Base-by-base conservation (phyloP, 2,888 invertebrate species). In the Ophioninae sp. region DNA sequence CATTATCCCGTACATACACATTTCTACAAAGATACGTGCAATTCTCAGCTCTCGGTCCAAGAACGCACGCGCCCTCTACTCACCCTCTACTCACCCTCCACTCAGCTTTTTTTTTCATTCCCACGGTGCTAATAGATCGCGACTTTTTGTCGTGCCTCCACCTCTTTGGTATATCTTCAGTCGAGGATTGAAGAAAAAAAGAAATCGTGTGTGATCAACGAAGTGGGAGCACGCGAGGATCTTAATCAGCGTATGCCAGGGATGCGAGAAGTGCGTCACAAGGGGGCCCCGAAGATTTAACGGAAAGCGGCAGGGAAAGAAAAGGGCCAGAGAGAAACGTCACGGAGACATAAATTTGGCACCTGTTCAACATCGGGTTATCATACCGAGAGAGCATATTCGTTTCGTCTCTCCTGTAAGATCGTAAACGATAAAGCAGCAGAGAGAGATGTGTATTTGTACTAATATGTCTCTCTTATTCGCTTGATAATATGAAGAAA, bases 391-490 rank as follows among this genome's bases (percentile, higher is more conserved):
- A 59, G 67, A 77, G 61, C 71, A 37, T 59, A 78, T 69, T 78
- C 61, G 67, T 78, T 84, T 81, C 6, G 7, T 41, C 41, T 41
- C 74, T 71, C 59, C 56, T 39, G 61, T 2, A 56, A 81, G 83
- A 84, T 84, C 65, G 78, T 81, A 41, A 81, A 78, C 78, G 83
- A 84, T 84, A 81, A 84, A n/a, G 5, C 30, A 17, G 23, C 37
- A 0, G n/a, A 37, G 61, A 30, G 73, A 59, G 67, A 30, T 39
- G 61, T 74, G 30, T 67, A 71, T 83, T 83, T 75, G 69, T 71
- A 67, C 78, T 81, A 81, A 84, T 84, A 84, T 84, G 81, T 84
- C 83, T 78, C 77, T 77, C 41, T 84, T 81, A 75, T 61, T 67
- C 23, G 51, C 61, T 39, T 59, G 81, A 84, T 71, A 75, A 81